A percentile compares a stretch with the other conserved stretches of the same genome.
These are phyloP conservation scores for Tetrapedia diversipes DNA, from an alignment of 2,888 invertebrate species.

Conservation along the genomic window DNA sequence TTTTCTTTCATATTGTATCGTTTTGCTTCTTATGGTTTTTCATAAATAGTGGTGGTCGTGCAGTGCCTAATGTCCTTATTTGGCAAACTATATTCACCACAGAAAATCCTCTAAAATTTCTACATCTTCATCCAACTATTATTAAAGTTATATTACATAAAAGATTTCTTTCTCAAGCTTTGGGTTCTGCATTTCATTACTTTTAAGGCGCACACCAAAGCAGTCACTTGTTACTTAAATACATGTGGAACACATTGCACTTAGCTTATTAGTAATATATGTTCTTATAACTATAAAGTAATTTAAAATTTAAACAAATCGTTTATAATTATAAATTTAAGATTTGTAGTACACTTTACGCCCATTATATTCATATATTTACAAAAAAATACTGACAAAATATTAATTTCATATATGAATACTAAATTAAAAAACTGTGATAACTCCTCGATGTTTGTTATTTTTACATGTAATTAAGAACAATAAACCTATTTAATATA, in stretches of 20 bases:
- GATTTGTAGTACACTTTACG: conserved; percentile 55
- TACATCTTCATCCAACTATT: conserved; percentile 44
- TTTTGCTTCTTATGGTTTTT: conserved; percentile 20
- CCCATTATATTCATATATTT: conserved; percentile 61
- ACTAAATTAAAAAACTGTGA: conserved; percentile 17
- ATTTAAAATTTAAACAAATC: conserved; percentile 63
- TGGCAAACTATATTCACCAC: conserved; percentile 55
- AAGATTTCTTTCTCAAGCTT: conserved; percentile 63
- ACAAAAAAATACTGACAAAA: conserved; percentile 70
- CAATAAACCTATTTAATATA: conserved; percentile 33
- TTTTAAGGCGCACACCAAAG: conserved; percentile 75
- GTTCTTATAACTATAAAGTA: conserved; percentile 63
- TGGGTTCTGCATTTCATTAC: conserved; percentile 64
- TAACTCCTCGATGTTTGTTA: conserved; percentile 23
- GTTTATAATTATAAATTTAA: conserved; percentile 48
- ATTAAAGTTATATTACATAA: conserved; percentile 61
- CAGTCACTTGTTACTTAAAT: conserved; percentile 73
- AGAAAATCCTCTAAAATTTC: conserved; percentile 47
- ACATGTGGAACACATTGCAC: conserved; percentile 78
- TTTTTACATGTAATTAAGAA: conserved; percentile 22
- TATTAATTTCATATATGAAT: conserved; percentile 42
- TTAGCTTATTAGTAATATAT: conserved; percentile 75
- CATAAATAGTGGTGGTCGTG: conserved; percentile 31
- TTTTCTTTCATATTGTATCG: conserved; percentile 5
- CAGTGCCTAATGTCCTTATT: conserved; percentile 49